Evolutionary conservation across 2,888 invertebrate species (phyloP), one percentile per base, ranked within the genome.

Genomic region (Oegoconia quadripuncta): DNA sequence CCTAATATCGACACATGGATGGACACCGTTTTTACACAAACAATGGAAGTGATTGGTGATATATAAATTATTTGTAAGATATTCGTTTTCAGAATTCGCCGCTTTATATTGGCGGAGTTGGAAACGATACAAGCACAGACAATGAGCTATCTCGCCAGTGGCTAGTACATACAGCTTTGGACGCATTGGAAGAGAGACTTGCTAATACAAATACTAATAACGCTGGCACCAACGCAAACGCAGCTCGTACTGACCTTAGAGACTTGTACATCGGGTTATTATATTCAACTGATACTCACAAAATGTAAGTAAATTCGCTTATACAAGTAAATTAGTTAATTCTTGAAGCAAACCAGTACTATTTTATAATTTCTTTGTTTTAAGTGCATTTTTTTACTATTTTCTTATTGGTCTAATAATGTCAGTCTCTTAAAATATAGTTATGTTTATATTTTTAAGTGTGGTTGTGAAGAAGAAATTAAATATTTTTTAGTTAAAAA

Each of bases 201-300:
- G 65, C 79, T 0, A 63, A 72, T 7, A 75, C 74, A 2, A 83
- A 75, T 41, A 56, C 69, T 0, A 81, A 64, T 29, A 72, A 84
- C 46, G 79, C 90, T 0, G 87, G 82, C 15, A 71, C 89, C 18
- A 89, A 89, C 49, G 89, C 93, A 55, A 90, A 90, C 15, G 82
- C 90, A 0, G 60, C 84, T 0, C 68, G 86, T 3, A 91, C 92
- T 42, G 97, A 98, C 70, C 87, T 94, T 23, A 88, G 97, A 47
- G 98, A 98, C 73, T 88, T 97, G 2, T 98, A 97, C 74, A 88
- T 98, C 40, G 98, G 98, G 16, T 84, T 97, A 48, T 88, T 98
- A 5, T 97, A 97, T 78, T 95, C 97, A 0, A 95, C 97, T 5
- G 98, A 98, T 86, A 97, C 96, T 50, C 97, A 97, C 79, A 97